phyloP scores from a whole-genome alignment of 2,113 vertebrate species.

The Peromyscus maniculatus region DNA sequence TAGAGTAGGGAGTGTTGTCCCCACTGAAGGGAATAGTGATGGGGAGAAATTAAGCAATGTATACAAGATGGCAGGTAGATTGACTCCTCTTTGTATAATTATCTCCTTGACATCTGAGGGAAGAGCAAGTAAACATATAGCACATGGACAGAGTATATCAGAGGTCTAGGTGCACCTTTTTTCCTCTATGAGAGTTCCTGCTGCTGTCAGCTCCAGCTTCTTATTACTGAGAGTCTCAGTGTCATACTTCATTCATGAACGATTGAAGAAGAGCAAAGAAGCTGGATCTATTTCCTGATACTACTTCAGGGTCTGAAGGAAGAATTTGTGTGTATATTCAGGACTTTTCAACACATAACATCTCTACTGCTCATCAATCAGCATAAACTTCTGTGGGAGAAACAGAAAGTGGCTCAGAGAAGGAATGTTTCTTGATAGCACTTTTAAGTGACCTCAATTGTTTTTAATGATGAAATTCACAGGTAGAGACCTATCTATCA shows the following conservation, averaged over 20 bases:
- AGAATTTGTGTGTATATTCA: neutral
- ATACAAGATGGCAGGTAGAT: too few species aligned
- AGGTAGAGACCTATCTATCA: neutral
- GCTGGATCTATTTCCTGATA: neutral
- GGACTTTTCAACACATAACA: neutral
- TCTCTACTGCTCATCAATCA: neutral
- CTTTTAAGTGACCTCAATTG: neutral
- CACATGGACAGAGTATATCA: neutral
- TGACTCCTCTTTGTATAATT: neutral
- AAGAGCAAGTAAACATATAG: neutral
- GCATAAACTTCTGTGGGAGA: neutral
- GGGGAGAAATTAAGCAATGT: neutral
- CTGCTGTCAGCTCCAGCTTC: neutral
- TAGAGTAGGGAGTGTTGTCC: neutral
- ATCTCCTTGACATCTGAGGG: neutral
- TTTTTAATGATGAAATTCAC: conserved; percentile 37
- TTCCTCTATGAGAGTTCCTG: neutral
- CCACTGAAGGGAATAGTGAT: neutral
- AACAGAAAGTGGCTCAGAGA: neutral
- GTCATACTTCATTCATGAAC: neutral
- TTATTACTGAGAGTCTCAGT: neutral
- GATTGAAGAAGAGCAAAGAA: neutral
- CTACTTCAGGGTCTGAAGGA: neutral
- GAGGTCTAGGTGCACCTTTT: neutral
- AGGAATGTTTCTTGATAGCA: neutral